These are phyloP conservation scores for Pterocles orientalis DNA, from an alignment of 2,113 vertebrate species.

Conservation along the genomic window DNA sequence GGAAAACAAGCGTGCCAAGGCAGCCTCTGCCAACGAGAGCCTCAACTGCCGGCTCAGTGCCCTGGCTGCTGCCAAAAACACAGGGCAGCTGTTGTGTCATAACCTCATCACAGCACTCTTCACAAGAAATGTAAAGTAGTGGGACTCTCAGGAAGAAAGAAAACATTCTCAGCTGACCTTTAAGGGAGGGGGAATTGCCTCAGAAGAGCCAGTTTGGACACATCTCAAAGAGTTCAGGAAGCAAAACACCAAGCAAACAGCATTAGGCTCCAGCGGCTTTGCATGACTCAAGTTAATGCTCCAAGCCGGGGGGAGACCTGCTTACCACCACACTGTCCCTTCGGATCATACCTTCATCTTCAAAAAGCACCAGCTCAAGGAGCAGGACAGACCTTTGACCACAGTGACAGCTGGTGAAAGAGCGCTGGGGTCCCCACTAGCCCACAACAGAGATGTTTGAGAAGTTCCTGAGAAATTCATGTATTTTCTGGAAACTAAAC, in stretches of 20 bases:
- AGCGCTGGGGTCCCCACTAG: background rate
- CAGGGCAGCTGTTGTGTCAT: slow-evolving; percentile 44
- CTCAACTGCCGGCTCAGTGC: background rate
- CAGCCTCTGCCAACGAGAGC: background rate
- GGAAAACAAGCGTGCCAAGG: background rate
- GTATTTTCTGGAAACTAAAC: background rate
- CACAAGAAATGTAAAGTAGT: background rate
- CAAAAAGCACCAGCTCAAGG: background rate
- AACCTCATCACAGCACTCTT: background rate
- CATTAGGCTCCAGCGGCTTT: background rate
- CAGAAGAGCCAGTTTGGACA: background rate
- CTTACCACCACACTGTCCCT: background rate
- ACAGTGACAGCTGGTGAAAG: background rate
- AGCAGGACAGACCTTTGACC: background rate
- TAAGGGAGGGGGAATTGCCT: background rate
- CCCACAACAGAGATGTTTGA: background rate
- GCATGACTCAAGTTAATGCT: background rate
- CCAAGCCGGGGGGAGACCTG: background rate
- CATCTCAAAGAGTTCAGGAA: background rate
- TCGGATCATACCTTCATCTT: background rate
- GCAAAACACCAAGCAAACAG: background rate
- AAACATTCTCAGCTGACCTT: slow-evolving; percentile 25
- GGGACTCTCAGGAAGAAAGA: background rate
- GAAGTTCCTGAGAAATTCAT: background rate
- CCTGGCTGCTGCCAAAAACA: background rate